Conservation (phyloP, 2,113 vertebrate genomes). For the Xenopus laevis region DNA sequence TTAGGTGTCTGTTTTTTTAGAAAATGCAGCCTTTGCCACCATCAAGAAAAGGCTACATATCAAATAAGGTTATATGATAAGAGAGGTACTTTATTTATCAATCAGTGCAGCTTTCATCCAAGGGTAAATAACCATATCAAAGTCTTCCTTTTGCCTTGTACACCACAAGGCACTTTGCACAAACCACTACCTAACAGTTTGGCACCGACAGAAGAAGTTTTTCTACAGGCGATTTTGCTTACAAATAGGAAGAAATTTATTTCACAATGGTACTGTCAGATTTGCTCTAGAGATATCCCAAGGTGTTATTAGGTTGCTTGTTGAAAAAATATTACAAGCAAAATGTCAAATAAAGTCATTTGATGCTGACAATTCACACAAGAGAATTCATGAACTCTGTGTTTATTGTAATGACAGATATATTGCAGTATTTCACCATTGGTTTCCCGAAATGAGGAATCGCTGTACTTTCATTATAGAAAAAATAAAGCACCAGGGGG, state of each 20-base stretch:
- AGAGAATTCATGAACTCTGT: constrained; percentile 25
- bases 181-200: too few relatives aligned
- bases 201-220: too few relatives aligned
- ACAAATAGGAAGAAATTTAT: constrained; percentile 3
- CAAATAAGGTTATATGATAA: too few relatives aligned
- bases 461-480: constrained; percentile 9
- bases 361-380: constrained; percentile 31
- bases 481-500: constrained; percentile 9
- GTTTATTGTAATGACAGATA: constrained; percentile 31
- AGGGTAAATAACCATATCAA: too few relatives aligned
- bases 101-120: too few relatives aligned
- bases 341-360: constrained; percentile 41
- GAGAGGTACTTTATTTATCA: too few relatives aligned
- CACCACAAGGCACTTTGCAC: too few relatives aligned
- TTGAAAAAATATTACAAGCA: constrained; percentile 22
- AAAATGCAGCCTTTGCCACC: too few relatives aligned
- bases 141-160: too few relatives aligned
- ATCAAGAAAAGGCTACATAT: too few relatives aligned
- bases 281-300: constrained; percentile 5
- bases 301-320: constrained; percentile 30
- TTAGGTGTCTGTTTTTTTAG: too few relatives aligned
- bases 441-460: constrained; percentile 34
- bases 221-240: constrained; percentile 9
- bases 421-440: constrained; percentile 34
- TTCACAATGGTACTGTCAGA: constrained; percentile 22